Base-by-base conservation (phyloP, 2,888 invertebrate genomes). In the Trissonchulus sp. region DNA sequence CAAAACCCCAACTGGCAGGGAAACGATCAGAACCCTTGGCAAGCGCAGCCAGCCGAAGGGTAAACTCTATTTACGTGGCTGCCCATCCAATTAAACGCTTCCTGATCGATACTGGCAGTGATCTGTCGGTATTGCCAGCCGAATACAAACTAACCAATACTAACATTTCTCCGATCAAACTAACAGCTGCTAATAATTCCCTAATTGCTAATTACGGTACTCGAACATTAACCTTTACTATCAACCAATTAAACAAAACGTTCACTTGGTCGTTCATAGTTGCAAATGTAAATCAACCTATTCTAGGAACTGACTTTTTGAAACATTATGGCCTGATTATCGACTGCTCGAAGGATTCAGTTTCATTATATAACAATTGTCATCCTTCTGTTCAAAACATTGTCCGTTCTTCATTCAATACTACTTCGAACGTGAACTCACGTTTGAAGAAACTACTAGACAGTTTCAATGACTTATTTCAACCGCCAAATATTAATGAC, bases 91-190 rank as follows among this genome's bases (percentile, higher is more conserved):
- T 65, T 30, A 34, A 34, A 31, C 34, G 31, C 31, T 65, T 65
- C 3, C 65, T 65, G 65, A 34, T 65, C 31, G 65, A 65, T 65
- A 65, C 65, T 30, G 65, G 65, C 8, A 65, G 65, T 34, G 65
- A 65, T 34, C 28, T 30, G 15, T 31, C 31, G 28, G 31, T 65
- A 18, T 34, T 65, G 34, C 65, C 65, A n/a, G 34, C 8, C 31
- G 8, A 15, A 15, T 65, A 31, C 65, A 8, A 34, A 30, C 15
- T 31, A 15, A 34, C 65, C 18, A n/a, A n/a, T 34, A 65, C 28
- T 15, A 30, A 65, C 28, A 31, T 34, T 3, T 30, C 34, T 30
- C 28, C 28, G 31, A 65, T 31, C 65, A 65, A 65, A n/a, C 65
- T 65, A 18, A 31, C 28, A 31, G 65, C 65, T 18, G 65, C 65